These are phyloP conservation scores for Athalia cordata DNA, from an alignment of 2,888 invertebrate species.

Conservation along the genomic window DNA sequence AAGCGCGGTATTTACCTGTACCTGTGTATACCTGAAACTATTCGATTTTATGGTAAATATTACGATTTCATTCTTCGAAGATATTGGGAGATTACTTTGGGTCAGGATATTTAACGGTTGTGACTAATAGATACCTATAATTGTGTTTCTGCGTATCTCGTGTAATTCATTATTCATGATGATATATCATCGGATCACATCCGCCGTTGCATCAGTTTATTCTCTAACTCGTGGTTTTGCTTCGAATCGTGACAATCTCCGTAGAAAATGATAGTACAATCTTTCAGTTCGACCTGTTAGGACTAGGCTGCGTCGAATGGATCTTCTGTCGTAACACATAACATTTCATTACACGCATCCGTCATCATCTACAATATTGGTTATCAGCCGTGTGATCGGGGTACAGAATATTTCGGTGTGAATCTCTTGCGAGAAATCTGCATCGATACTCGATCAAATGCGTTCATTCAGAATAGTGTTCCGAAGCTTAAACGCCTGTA, in stretches of 20 bases:
- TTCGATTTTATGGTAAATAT: conserved; percentile 40
- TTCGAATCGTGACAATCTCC: too few relatives aligned
- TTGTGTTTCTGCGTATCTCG: conserved; percentile 26
- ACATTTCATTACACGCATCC: too few relatives aligned
- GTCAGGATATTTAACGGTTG: conserved; percentile 11
- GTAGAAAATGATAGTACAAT: too few relatives aligned
- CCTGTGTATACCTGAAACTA: conserved; percentile 7
- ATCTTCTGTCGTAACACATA: too few relatives aligned
- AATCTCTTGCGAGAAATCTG: too few relatives aligned
- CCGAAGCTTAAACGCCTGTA: background rate
- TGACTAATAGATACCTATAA: conserved; percentile 8
- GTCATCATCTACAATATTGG: too few relatives aligned
- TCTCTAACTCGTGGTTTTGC: background rate
- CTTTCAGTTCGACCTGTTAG: too few relatives aligned
- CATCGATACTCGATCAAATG: too few relatives aligned
- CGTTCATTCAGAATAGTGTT: too few relatives aligned
- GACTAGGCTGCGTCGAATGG: too few relatives aligned
- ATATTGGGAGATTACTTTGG: conserved; percentile 32
- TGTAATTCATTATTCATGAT: conserved; percentile 19
- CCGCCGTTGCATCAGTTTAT: conserved; percentile 21
- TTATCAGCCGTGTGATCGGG: too few relatives aligned
- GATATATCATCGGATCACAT: conserved; percentile 26
- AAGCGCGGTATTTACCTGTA: conserved; percentile 37
- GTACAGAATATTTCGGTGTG: too few relatives aligned
- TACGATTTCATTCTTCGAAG: conserved; percentile 41